phyloP scores from a whole-genome alignment of 2,797 vertebrate genomes.

The Zalophus californianus region DNA sequence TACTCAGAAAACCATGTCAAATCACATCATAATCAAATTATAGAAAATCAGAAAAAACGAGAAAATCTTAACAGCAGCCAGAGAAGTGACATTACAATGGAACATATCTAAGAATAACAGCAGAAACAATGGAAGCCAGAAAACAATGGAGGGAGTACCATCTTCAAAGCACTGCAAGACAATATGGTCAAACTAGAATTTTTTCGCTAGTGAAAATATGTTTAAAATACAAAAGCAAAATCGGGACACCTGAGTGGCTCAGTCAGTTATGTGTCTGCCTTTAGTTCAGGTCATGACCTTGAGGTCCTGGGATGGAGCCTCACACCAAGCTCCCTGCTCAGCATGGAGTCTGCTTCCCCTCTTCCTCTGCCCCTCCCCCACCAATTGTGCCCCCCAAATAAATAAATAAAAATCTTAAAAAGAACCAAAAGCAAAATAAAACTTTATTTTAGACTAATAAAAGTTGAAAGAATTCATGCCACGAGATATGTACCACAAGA shows the following conservation, averaged over 20 bases:
- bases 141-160: not conserved
- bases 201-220: slow-evolving; percentile 13
- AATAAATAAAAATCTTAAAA: too few species aligned
- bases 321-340: not conserved
- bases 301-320: not conserved
- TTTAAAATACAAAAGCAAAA: not conserved
- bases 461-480: not conserved
- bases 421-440: not conserved
- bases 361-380: too few species aligned
- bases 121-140: not conserved
- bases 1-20: not conserved
- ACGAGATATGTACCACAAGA: not conserved
- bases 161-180: not conserved
- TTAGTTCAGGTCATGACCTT: not conserved
- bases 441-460: not conserved
- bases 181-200: not conserved
- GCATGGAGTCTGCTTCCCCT: too few species aligned
- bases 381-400: too few species aligned
- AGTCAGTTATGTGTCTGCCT: not conserved
- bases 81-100: not conserved
- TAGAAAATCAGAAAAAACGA: not conserved
- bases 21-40: not conserved
- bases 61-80: not conserved
- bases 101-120: not conserved
- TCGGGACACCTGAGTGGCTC: not conserved